Conservation (phyloP, 1,140 invertebrate genomes). For the Nasonia vitripennis region DNA sequence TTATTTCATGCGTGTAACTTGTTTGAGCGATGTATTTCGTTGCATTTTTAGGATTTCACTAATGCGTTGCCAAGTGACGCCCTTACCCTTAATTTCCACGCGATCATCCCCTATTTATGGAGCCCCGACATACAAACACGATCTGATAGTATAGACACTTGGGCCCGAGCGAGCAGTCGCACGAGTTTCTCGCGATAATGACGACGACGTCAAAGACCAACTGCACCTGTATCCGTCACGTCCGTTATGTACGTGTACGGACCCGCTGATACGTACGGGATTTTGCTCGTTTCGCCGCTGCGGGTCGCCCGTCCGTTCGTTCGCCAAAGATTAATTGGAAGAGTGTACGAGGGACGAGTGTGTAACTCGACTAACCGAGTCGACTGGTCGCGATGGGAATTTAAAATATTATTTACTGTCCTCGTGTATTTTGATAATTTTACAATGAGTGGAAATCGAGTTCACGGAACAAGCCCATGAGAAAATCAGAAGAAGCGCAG, state of each 20-base stretch:
- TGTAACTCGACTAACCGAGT: neutral
- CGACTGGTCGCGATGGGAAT: neutral
- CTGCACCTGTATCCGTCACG: slow-evolving; percentile 8
- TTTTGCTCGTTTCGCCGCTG: neutral
- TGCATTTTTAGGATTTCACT: too few relatives aligned
- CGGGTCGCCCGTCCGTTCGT: slow-evolving; percentile 14
- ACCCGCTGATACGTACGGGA: slow-evolving; percentile 25
- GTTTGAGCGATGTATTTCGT: too few relatives aligned
- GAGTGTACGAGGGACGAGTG: neutral
- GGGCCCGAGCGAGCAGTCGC: neutral
- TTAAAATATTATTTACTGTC: neutral
- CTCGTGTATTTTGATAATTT: too few relatives aligned
- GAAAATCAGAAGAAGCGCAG: neutral
- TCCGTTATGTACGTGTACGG: neutral
- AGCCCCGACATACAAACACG: neutral
- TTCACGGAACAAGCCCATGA: neutral
- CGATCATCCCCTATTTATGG: neutral
- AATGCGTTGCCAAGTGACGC: neutral
- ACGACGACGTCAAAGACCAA: slow-evolving; percentile 18
- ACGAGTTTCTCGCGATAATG: slow-evolving; percentile 15
- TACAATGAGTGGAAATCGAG: neutral
- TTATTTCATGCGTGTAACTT: too few relatives aligned
- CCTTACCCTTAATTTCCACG: too few relatives aligned
- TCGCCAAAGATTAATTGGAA: slow-evolving; percentile 32
- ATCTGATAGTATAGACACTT: neutral